Evolutionary conservation across 2,888 invertebrate genomes (phyloP).

Genomic region (Apotomis betuletana): DNA sequence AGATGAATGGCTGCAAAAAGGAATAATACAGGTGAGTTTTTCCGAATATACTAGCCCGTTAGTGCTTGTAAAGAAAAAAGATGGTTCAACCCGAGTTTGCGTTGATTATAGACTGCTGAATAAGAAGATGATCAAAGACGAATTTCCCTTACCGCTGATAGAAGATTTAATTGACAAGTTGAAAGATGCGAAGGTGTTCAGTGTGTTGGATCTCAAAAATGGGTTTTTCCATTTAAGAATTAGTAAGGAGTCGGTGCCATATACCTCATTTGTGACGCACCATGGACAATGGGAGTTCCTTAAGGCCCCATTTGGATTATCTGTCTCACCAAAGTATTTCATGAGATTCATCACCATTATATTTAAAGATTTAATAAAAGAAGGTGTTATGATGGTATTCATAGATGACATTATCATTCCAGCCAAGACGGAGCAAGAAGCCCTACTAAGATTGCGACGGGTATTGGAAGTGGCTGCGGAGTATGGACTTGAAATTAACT

Average conservation of each 20-base stretch:
- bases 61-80: slow-evolving; percentile 43
- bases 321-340: slow-evolving; percentile 43
- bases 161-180: slow-evolving; percentile 17
- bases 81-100: slow-evolving; percentile 41
- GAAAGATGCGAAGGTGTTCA: slow-evolving; percentile 13
- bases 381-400: slow-evolving; percentile 18
- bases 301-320: slow-evolving; percentile 45
- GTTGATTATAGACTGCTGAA: slow-evolving; percentile 44
- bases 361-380: slow-evolving; percentile 21
- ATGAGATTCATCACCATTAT: slow-evolving; percentile 44
- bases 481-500: slow-evolving; percentile 23
- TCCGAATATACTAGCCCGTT: slow-evolving; percentile 45
- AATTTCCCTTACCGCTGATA: slow-evolving; percentile 40
- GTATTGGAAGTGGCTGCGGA: slow-evolving; percentile 19
- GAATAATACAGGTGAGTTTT: slow-evolving; percentile 41
- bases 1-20: slow-evolving; percentile 41
- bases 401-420: slow-evolving; percentile 31
- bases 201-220: slow-evolving; percentile 24
- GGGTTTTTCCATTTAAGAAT: slow-evolving; percentile 29
- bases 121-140: slow-evolving; percentile 44
- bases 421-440: slow-evolving; percentile 13
- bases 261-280: slow-evolving; percentile 34
- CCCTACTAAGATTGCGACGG: slow-evolving; percentile 10
- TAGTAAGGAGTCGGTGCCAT: slow-evolving; percentile 24
- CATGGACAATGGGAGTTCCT: slow-evolving; percentile 36